These are phyloP conservation scores for Macquaria ambigua DNA, from an alignment of 2,113 vertebrate genomes.

Conservation along the genomic window DNA sequence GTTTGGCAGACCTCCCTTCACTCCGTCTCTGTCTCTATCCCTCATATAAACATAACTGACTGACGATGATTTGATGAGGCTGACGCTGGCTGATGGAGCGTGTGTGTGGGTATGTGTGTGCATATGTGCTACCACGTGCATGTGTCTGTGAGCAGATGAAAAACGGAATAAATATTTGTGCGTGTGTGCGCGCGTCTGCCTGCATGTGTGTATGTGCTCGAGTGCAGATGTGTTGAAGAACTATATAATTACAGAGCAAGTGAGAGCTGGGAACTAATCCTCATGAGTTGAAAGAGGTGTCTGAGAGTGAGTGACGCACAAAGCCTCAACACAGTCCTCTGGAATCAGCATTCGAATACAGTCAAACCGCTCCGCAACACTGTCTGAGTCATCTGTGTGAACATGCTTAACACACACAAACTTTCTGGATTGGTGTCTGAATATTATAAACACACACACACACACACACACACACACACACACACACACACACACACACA, in stretches of 20 bases:
- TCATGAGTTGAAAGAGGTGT: conserved; percentile 71
- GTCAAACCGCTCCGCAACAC: conserved; percentile 15
- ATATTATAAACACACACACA: not conserved
- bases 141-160: conserved; percentile 57
- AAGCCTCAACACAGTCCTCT: conserved; percentile 53
- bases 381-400: conserved; percentile 29
- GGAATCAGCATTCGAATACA: conserved; percentile 48
- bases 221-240: conserved; percentile 72
- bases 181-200: not conserved
- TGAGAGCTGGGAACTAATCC: conserved; percentile 74
- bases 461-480: not conserved
- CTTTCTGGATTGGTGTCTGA: not conserved
- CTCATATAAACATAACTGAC: conserved; percentile 67
- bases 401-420: conserved; percentile 36
- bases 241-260: conserved; percentile 77
- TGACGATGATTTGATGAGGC: conserved; percentile 73
- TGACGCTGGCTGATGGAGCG: conserved; percentile 38
- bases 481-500: not conserved
- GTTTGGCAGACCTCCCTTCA: conserved; percentile 74
- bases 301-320: conserved; percentile 72
- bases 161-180: conserved; percentile 58
- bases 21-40: conserved; percentile 57
- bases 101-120: conserved; percentile 4
- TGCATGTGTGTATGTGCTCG: conserved; percentile 20
- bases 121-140: conserved; percentile 21